Evolutionary conservation across 2,113 vertebrate genomes (phyloP).

Genomic region (Tragelaphus buxtoni): DNA sequence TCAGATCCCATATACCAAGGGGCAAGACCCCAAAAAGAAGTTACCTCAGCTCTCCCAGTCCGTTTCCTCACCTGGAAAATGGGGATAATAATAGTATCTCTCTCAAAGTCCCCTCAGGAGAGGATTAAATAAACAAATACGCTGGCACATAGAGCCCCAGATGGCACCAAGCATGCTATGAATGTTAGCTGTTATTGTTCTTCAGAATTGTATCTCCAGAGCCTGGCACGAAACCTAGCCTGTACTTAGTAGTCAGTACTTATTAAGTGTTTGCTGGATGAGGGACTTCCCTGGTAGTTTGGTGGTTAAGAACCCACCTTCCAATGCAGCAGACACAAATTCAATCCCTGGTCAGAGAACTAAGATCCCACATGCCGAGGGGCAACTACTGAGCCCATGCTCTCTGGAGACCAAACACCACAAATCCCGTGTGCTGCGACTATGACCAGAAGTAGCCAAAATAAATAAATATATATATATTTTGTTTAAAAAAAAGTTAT

Average conservation of each 20-base stretch:
- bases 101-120: neutral
- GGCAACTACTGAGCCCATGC: neutral
- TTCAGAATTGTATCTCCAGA: neutral
- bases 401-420: neutral
- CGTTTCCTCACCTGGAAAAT: neutral
- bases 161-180: neutral
- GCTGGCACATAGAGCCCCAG: accelerated
- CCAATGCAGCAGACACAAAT: neutral
- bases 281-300: neutral
- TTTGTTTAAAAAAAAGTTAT: no score
- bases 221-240: neutral
- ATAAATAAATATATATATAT: neutral
- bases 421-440: neutral
- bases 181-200: neutral
- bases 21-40: neutral
- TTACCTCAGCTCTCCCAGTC: neutral
- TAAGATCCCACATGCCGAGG: neutral
- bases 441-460: neutral
- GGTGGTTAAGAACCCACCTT: neutral
- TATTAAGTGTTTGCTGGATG: neutral
- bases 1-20: neutral
- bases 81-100: neutral
- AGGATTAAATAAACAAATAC: neutral
- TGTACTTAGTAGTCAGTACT: neutral
- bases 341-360: neutral